These are phyloP conservation scores for Antechinus stuartii DNA, from an alignment of 2,113 vertebrate genomes.

Conservation along the genomic window DNA sequence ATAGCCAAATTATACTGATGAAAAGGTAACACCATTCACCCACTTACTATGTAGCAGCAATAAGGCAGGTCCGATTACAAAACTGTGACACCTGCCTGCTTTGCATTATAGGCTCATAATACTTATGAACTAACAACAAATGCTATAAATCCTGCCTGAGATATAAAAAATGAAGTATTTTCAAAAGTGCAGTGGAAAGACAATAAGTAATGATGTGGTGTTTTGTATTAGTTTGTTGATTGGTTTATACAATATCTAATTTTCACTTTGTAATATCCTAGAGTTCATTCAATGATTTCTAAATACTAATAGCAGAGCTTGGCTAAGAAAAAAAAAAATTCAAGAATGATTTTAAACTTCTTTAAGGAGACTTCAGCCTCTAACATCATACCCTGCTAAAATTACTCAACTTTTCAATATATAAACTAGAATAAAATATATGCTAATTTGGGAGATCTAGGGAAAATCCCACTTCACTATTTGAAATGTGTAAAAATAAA, in stretches of 20 bases:
- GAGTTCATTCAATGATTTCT: not conserved
- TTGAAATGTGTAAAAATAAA: not conserved
- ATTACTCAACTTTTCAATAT: slow-evolving; percentile 22
- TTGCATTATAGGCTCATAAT: slow-evolving; percentile 15
- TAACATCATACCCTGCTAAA: not conserved
- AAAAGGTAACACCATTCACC: slow-evolving; percentile 41
- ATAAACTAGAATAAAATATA: not conserved
- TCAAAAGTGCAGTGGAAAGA: not conserved
- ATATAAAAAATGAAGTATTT: not conserved
- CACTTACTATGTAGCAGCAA: slow-evolving; percentile 27
- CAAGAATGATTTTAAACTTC: slow-evolving; percentile 3
- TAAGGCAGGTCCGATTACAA: slow-evolving; percentile 15
- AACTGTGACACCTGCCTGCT: slow-evolving; percentile 10
- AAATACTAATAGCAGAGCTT: slow-evolving; percentile 9
- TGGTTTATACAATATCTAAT: not conserved
- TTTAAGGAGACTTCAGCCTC: not conserved
- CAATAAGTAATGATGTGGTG: not conserved
- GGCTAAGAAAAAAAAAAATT: not conserved
- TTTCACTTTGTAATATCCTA: not conserved
- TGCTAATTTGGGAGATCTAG: not conserved
- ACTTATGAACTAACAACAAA: not conserved
- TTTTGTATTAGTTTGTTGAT: not conserved
- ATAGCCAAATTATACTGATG: slow-evolving; percentile 36
- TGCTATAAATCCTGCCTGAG: not conserved
- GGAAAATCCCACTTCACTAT: not conserved